Conservation (phyloP, 2,113 vertebrate species). For the Ctenodactylus gundi region DNA sequence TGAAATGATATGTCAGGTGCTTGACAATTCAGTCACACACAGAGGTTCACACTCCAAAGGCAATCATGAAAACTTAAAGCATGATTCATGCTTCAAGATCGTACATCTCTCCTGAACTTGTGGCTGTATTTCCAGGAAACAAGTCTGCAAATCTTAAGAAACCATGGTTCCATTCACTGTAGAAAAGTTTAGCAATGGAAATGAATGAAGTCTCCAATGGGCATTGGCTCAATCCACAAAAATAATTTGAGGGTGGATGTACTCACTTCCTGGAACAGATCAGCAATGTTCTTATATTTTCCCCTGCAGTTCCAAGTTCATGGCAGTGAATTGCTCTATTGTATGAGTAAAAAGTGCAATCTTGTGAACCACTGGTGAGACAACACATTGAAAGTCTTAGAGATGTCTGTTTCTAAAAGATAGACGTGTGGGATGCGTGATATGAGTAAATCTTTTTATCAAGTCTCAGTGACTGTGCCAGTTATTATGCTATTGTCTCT, state of each 20-base stretch:
- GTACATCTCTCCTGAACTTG: not conserved
- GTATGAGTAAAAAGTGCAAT: not conserved
- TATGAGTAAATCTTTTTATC: not conserved
- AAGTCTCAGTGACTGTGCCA: not conserved
- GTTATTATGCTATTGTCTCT: not conserved
- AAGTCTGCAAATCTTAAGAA: constrained; percentile 27
- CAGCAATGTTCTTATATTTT: not conserved
- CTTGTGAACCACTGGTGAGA: not conserved
- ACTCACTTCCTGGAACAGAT: constrained; percentile 40
- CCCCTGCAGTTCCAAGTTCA: not conserved
- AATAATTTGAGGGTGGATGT: not conserved
- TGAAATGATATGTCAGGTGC: constrained; percentile 47
- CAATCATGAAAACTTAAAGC: constrained; percentile 52
- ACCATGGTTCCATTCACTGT: not conserved
- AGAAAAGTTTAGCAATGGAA: constrained; percentile 18
- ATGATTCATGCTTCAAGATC: constrained; percentile 42
- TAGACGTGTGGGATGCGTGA: not conserved
- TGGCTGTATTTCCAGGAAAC: constrained; percentile 20
- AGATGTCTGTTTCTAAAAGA: not conserved
- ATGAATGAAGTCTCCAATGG: not conserved
- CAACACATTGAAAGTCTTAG: not conserved
- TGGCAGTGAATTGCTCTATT: not conserved
- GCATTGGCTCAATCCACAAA: not conserved
- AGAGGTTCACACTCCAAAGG: constrained; percentile 36
- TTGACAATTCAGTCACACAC: constrained; percentile 45